These are phyloP conservation scores for Protobothrops mucrosquamatus DNA, from an alignment of 2,113 vertebrate genomes.

Conservation along the genomic window DNA sequence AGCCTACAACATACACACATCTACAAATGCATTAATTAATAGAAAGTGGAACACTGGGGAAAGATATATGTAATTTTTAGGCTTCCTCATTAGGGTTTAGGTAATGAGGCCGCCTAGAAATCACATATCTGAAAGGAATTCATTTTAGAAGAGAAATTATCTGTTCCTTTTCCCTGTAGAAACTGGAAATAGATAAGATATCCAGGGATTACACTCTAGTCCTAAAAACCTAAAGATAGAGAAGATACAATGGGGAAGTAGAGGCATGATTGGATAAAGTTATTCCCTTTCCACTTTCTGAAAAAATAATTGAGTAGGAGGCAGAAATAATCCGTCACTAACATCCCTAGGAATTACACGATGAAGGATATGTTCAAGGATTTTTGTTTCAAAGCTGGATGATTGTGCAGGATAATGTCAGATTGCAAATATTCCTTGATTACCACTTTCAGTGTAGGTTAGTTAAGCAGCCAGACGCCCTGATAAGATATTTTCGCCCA, in stretches of 20 bases:
- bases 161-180: rapidly evolving
- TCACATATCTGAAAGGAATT: not conserved
- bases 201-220: rapidly evolving
- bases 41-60: not conserved
- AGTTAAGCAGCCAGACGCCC: not conserved
- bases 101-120: not conserved
- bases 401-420: not conserved
- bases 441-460: not conserved
- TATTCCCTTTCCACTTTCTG: not conserved
- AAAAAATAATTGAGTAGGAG: not conserved
- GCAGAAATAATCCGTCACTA: not conserved
- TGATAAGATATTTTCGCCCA: not conserved
- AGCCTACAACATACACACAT: not conserved
- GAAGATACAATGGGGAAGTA: not conserved
- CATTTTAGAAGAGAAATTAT: conserved; percentile 10
- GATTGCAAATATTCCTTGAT: not conserved
- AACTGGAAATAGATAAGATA: not conserved
- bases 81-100: not conserved
- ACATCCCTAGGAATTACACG: not conserved
- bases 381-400: not conserved
- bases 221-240: not conserved
- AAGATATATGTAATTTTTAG: not conserved
- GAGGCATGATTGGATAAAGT: not conserved
- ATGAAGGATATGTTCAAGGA: not conserved
- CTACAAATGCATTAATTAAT: not conserved